Base-by-base conservation (phyloP, 2,113 vertebrate species). In the Toxotes chatareus region DNA sequence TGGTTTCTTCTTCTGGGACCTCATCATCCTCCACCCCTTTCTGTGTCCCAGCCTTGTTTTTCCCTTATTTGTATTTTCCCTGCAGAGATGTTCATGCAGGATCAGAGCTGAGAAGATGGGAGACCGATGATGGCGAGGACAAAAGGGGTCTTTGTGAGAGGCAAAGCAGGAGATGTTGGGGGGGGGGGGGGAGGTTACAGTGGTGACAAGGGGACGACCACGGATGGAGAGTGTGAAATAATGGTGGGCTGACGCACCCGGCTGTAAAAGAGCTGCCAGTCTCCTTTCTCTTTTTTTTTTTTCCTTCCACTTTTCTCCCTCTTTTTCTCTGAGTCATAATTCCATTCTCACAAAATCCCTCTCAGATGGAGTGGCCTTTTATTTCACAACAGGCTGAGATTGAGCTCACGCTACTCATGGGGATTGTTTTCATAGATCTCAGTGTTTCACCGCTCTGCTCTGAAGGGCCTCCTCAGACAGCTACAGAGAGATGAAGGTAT, bases 91-190 rank as follows among this genome's bases (percentile, higher is more conserved):
- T 90, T 84, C 36, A 82, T 73, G 81, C 63, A 79, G 87, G 73
- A 84, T 85, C 64, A 82, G 87, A 78, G 85, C 83, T 87, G 86
- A 90, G 86, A 84, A 83, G 92, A 93, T 89, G 84, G 80, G 85
- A 76, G 83, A 66, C 44, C 19, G 84, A 89, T 92, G 92, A 91
- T 47, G 73, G 63, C 11, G 0, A 79, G 79, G 57, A 95, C 93
- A 95, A 94, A 94, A 80, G 83, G 71, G 31, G 53, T 80, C 92
- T 95, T 93, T 95, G 93, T 94, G 64, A 85, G 59, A 53, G 89
- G 87, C 87, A 80, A 73, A 64, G 70, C 47, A 36, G 73, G 81
- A 63, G 68, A 53, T 59, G 66, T 46, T 47, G 23, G 47, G 27
- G 56, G 55, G 67, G 3, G n/a, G 19, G 51, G 55, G 61, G 80